Base-by-base conservation (phyloP, 2,113 vertebrate genomes). In the Solea solea region DNA sequence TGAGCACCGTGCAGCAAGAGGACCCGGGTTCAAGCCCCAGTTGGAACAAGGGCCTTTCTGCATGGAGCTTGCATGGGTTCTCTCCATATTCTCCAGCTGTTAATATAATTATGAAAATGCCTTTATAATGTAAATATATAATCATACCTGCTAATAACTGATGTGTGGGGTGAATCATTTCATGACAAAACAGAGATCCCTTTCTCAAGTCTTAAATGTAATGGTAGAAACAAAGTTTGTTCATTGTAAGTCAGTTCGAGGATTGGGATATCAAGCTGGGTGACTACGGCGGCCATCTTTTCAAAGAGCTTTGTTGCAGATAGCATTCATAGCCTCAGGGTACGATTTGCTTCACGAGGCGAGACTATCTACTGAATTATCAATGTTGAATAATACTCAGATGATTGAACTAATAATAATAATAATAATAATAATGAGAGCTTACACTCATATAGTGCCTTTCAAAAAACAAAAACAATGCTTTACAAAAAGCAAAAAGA, bases 301-400 rank as follows among this genome's bases (percentile, higher is more conserved):
- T 81, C 73, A 86, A 81, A 80, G 69, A 74, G 53, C 60, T 49
- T 76, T 64, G 71, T 69, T 65, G 74, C 74, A 84, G 60, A 62
- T 61, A 75, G 51, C 46, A 67, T n/a, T 77, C 72, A 65, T 62
- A 70, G 82, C 83, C 84, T 73, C 13, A 7, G 81, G 84, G 28
- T 68, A 44, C 65, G 70, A 78, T 65, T 81, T 44, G 64, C 62
- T 76, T 83, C 70, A 64, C 59, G 79, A 81, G 82, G 65, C 58
- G 79, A 72, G 72, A 82, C 65, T 87, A 69, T 80, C 71, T 54
- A 60, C 40, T 50, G 69, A 76, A 58, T 69, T 84, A 13, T 63
- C 45, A 51, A 75, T 63, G 53, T 42, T 39, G 65, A 82, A 62
- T 72, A 13, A 59, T 59, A 68, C 78, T 85, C 52, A 34, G 34